Percentiles rank a stretch among this genome's conserved stretches.
Evolutionary conservation across 1,140 invertebrate species (phyloP).

Genomic region (Drosophila eugracilis): DNA sequence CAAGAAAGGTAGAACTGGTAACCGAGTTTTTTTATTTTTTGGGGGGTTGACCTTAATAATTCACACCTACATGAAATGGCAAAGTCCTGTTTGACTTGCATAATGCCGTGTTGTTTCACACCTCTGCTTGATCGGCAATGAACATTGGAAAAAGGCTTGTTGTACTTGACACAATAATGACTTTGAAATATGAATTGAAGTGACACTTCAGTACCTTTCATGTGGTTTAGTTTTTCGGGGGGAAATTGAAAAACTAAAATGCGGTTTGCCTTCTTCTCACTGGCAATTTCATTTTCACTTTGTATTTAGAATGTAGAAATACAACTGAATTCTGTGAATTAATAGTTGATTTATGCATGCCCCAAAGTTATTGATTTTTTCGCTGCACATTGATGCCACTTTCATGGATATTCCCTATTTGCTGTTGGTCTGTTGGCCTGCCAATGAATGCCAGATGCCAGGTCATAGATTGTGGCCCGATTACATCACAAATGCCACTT

Average conservation of each 20-base stretch:
- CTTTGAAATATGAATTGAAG: slow-evolving; percentile 3
- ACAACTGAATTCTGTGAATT: not conserved
- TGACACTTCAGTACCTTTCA: slow-evolving; percentile 8
- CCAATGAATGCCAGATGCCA: slow-evolving; percentile 23
- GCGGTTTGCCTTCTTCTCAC: slow-evolving; percentile 1
- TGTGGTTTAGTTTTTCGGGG: not conserved
- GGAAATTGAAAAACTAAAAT: not conserved
- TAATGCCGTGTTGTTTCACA: slow-evolving; percentile 34
- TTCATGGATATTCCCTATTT: slow-evolving; percentile 8
- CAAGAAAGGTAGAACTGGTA: not conserved
- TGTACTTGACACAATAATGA: slow-evolving; percentile 4
- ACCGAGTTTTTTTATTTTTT: not conserved
- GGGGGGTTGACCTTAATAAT: slow-evolving; percentile 29
- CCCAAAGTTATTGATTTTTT: slow-evolving; percentile 33
- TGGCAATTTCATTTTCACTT: slow-evolving; percentile 1
- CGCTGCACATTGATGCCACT: not conserved
- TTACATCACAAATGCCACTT: slow-evolving; percentile 47
- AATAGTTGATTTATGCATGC: slow-evolving; percentile 9
- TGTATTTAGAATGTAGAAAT: not conserved
- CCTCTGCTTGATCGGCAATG: not conserved
- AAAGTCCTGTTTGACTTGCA: slow-evolving; percentile 43
- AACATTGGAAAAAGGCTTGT: slow-evolving; percentile 5
- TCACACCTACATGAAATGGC: slow-evolving; percentile 38
- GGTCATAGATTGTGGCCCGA: slow-evolving; percentile 10
- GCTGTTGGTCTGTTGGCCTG: not conserved